Evolutionary conservation across 2,888 invertebrate species (phyloP), one percentile per base, ranked within the genome.

Genomic region (Zootermopsis nevadensis): DNA sequence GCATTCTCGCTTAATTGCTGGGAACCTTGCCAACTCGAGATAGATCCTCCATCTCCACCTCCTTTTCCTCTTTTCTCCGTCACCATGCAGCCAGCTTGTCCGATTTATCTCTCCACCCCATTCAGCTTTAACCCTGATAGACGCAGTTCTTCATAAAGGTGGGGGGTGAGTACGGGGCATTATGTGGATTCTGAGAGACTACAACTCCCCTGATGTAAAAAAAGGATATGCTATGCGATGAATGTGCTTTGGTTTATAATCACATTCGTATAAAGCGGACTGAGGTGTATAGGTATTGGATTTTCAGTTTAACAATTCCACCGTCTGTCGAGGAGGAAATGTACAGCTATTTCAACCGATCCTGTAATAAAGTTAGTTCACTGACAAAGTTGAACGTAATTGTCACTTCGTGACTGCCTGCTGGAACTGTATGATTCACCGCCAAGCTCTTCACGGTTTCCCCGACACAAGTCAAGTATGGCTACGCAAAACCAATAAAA

Each of bases 1-100:
- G 60, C 60, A n/a, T 60, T 0, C 12, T 60, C 60, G 27, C n/a
- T 60, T 60, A 60, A 60, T 60, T 60, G 27, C 2, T 31, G 38
- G 76, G 15, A 76, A 76, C 42, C 42, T 48, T 30, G 27, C 42
- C 48, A 38, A 27, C 42, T 42, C 76, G 74, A 35, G 38, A 74
- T 74, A 35, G 35, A 74, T 27, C 22, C 35, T 35, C 42, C 31
- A 42, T 12, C 30, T n/a, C 76, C 48, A 22, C 35, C 35, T 22
- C 72, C 33, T n/a, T n/a, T n/a, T n/a, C n/a, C n/a, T n/a, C n/a
- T n/a, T n/a, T n/a, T n/a, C n/a, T n/a, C 24, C 72, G 24, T 19
- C 4, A 22, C 33, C 76, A 42, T 38, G n/a, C 76, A 35, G 10
- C 42, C 38, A n/a, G 60, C n/a, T 60, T 60, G 60, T 60, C 3